These are phyloP conservation scores for Sciaenops ocellatus DNA, from an alignment of 2,797 vertebrate species.

Conservation along the genomic window DNA sequence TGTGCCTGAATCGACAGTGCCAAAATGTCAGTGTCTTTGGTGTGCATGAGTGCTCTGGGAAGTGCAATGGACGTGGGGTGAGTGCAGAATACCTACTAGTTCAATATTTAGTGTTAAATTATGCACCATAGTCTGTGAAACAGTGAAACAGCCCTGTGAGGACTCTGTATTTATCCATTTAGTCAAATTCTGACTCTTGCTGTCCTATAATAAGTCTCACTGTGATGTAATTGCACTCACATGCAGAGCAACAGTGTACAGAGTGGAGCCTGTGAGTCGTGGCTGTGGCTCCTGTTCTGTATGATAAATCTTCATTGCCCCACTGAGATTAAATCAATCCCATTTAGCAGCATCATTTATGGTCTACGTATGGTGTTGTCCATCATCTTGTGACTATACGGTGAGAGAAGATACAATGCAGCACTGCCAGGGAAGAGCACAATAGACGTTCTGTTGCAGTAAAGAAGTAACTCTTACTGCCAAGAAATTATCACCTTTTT, in stretches of 20 bases:
- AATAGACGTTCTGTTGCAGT: not conserved
- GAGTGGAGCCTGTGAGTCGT: constrained; percentile 33
- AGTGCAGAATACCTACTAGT: constrained; percentile 75
- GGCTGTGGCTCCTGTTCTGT: constrained; percentile 37
- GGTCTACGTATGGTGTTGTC: constrained; percentile 46
- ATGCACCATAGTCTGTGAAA: constrained; percentile 44
- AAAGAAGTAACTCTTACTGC: constrained; percentile 16
- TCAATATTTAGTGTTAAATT: constrained; percentile 54
- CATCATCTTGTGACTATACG: constrained; percentile 46
- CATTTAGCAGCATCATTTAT: constrained; percentile 63
- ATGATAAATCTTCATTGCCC: constrained; percentile 64
- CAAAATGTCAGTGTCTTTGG: constrained; percentile 95
- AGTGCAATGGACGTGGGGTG: constrained; percentile 94
- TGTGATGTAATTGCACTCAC: constrained; percentile 31
- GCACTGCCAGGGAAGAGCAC: constrained; percentile 15
- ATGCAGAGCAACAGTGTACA: constrained; percentile 36
- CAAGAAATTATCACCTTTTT: constrained; percentile 49
- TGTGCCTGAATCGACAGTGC: constrained; percentile 95
- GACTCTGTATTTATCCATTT: constrained; percentile 43
- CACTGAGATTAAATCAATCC: constrained; percentile 62
- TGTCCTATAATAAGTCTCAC: not conserved
- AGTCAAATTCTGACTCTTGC: constrained; percentile 9
- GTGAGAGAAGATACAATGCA: constrained; percentile 3
- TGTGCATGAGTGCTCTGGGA: constrained; percentile 90
- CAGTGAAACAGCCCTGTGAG: constrained; percentile 22